Evolutionary conservation across 2,113 vertebrate species (phyloP).

Genomic region (Halcyon senegalensis): DNA sequence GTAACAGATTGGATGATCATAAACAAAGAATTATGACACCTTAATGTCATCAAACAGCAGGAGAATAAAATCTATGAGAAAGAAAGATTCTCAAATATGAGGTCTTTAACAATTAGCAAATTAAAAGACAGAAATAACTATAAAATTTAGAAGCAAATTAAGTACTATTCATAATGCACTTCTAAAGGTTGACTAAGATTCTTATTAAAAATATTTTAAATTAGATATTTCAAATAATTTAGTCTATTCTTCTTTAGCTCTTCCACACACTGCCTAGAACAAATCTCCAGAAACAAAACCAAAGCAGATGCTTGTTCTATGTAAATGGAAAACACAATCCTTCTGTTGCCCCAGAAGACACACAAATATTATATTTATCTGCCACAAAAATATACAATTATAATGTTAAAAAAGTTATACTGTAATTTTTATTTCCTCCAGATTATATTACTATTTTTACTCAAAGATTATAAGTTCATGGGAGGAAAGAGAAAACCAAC

Average conservation of each 20-base stretch:
- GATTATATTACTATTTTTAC: not conserved
- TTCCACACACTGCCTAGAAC: not conserved
- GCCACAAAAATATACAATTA: not conserved
- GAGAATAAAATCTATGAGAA: not conserved
- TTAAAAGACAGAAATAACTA: not conserved
- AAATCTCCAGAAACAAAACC: not conserved
- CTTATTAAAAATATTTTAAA: not conserved
- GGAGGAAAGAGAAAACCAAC: not conserved
- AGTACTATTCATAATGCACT: not conserved
- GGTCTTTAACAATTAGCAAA: not conserved
- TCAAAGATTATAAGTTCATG: not conserved
- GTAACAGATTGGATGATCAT: not conserved
- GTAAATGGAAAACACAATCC: not conserved
- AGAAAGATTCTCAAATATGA: not conserved
- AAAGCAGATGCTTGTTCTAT: not conserved
- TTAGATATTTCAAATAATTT: not conserved
- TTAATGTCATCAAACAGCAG: constrained; percentile 15
- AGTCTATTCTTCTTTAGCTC: not conserved
- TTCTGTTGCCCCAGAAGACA: not conserved
- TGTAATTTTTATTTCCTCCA: not conserved
- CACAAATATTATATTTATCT: not conserved
- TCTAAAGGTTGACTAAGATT: not conserved
- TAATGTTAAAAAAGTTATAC: not conserved
- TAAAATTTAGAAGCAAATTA: not conserved
- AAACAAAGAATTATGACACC: constrained; percentile 39